phyloP scores from a whole-genome alignment of 2,888 invertebrate species.

The Cremastinae sp. region DNA sequence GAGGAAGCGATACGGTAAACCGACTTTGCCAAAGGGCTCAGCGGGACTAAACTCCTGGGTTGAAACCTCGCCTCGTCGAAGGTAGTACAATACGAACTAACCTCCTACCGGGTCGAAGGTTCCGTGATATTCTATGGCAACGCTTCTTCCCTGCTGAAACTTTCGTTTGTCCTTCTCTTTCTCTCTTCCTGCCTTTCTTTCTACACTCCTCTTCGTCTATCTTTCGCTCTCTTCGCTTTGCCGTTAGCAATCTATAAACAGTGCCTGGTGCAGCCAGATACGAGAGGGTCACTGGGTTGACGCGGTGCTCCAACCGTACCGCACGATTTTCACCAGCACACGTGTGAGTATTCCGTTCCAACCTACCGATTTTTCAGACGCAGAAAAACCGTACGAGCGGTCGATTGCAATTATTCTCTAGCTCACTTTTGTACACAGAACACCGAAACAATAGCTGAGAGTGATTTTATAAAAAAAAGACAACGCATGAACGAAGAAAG shows the following conservation, averaged over 20 bases:
- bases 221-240: constrained; percentile 20
- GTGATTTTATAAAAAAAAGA: too few relatives aligned
- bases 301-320: constrained; percentile 47
- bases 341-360: constrained; percentile 13
- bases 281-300: constrained; percentile 76
- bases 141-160: constrained; percentile 44
- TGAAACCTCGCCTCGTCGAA: constrained; percentile 52
- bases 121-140: constrained; percentile 63
- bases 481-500: too few relatives aligned
- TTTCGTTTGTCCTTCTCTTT: constrained; percentile 39
- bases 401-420: too few relatives aligned
- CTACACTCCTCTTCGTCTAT: constrained; percentile 21
- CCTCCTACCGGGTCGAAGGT: constrained; percentile 59
- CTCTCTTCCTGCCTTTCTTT: constrained; percentile 35
- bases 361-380: neutral
- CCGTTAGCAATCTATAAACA: constrained; percentile 75
- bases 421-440: too few relatives aligned
- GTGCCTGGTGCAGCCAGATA: constrained; percentile 75
- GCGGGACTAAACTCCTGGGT: constrained; percentile 59
- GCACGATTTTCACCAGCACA: constrained; percentile 1
- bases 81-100: constrained; percentile 41
- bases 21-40: constrained; percentile 57
- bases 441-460: too few relatives aligned
- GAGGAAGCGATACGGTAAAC: constrained; percentile 43
- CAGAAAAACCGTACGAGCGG: neutral